A percentile compares a stretch with the other conserved stretches of the same genome.
Conservation (phyloP, 2,888 invertebrate genomes). For the Leptura quadrifasciata region DNA sequence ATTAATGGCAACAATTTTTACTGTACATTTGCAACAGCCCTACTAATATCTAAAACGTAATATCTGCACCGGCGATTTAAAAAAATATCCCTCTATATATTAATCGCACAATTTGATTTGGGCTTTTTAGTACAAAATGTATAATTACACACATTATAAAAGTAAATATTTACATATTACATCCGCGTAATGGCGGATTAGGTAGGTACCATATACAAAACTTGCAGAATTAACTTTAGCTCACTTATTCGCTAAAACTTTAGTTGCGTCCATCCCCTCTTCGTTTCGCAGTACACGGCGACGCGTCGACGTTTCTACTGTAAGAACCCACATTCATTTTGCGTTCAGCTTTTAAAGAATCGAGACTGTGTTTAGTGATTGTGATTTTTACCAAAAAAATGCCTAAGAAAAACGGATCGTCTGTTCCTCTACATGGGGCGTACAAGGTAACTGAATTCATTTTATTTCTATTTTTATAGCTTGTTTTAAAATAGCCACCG, state of each 20-base stretch:
- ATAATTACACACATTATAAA: neutral
- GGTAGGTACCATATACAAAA: conserved; percentile 6
- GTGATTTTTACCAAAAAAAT: conserved; percentile 60
- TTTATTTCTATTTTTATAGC: conserved; percentile 21
- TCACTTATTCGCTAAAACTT: conserved; percentile 17
- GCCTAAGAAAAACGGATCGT: conserved; percentile 63
- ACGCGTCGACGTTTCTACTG: conserved; percentile 34
- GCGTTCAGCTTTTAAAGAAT: conserved; percentile 48
- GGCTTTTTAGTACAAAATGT: neutral
- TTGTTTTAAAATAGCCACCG: conserved; percentile 47
- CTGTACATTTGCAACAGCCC: neutral
- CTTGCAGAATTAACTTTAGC: conserved; percentile 26
- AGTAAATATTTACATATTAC: conserved; percentile 1
- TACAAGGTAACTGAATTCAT: conserved; percentile 64
- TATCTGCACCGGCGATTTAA: neutral
- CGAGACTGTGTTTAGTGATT: conserved; percentile 53
- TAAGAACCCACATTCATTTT: conserved; percentile 42
- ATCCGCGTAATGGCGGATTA: neutral
- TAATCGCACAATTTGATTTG: neutral
- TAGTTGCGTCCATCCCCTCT: neutral
- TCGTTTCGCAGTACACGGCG: neutral
- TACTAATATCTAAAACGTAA: neutral
- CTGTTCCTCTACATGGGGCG: conserved; percentile 64
- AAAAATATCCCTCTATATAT: neutral
- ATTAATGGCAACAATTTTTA: too few relatives aligned